Evolutionary conservation across 2,888 invertebrate species (phyloP), one percentile per base, ranked within the genome.

Genomic region (Mycalesis mineus): DNA sequence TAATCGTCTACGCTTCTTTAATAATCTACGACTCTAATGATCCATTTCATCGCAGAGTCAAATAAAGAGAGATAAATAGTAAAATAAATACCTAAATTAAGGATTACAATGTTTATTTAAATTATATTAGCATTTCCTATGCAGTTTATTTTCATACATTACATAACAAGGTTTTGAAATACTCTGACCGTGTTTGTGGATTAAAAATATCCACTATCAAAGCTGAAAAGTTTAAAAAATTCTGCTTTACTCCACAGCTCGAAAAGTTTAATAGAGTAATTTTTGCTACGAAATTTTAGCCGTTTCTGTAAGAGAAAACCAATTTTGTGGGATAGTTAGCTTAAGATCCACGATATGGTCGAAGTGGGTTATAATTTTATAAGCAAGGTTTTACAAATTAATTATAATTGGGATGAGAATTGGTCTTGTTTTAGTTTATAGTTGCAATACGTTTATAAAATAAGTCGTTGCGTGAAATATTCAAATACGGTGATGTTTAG

Each of bases 261-360:
- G 47, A 53, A 55, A 58, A 58, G 58, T 61, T 58, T 56, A 61
- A 56, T 61, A 54, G 58, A 55, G 53, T 53, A 53, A 53, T 58
- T 56, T 58, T 58, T 39, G 48, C 58, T 48, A 56, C 49, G 53
- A 61, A 61, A 49, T 61, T 58, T 33, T 44, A 49, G 22, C 52
- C 55, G 61, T 55, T 58, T 58, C 58, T 55, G 61, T 49, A 53
- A 58, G 42, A 53, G 53, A 58, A 44, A 53, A 49, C 49, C 61
- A 53, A 53, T 61, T 61, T 61, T 61, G 55, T 52, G 41, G 52
- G 49, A 58, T 58, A 61, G 52, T 58, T 58, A 44, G 11, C 11
- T 11, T 36, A 11, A 4, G 22, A 22, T 22, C 22, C 3, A 22
- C 22, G 22, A 22, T 22, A 22, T 22, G 22, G 2, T n/a, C n/a